A percentile compares a stretch with the other conserved stretches of the same genome.
These are phyloP conservation scores for Pelagia noctiluca DNA, from an alignment of 30 jellyfish, hydroid and myxozoan species.

Conservation along the genomic window DNA sequence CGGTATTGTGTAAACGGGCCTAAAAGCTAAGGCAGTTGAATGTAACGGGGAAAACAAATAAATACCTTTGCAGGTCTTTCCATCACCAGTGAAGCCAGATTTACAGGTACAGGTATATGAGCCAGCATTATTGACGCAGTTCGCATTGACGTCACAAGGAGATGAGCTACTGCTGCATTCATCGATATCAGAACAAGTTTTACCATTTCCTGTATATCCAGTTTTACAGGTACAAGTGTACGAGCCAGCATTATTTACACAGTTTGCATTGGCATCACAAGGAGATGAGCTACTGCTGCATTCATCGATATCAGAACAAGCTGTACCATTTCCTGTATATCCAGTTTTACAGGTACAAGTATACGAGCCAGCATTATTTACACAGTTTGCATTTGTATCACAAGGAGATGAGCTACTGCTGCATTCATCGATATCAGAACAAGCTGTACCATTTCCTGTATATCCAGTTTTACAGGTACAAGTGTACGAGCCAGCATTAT, in stretches of 20 bases:
- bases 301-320: constrained; percentile 3
- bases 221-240: constrained; percentile 13
- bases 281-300: constrained; percentile 11
- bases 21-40: too few relatives aligned
- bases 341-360: constrained; percentile 10
- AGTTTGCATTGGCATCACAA: constrained; percentile 32
- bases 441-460: background rate
- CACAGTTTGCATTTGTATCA: constrained; percentile 24
- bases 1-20: too few relatives aligned
- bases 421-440: background rate
- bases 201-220: constrained; percentile 29
- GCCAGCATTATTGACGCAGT: constrained; percentile 12
- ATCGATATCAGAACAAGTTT: constrained; percentile 3
- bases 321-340: background rate
- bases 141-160: constrained; percentile 26
- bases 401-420: background rate
- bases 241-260: constrained; percentile 28
- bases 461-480: constrained; percentile 16
- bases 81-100: constrained; percentile 29
- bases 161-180: background rate
- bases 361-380: background rate
- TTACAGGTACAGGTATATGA: constrained; percentile 26
- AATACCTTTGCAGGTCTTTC: background rate
- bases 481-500: constrained; percentile 10
- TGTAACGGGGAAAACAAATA: background rate